phyloP scores from a whole-genome alignment of 2,888 invertebrate species.

The Dryococelus australis region DNA sequence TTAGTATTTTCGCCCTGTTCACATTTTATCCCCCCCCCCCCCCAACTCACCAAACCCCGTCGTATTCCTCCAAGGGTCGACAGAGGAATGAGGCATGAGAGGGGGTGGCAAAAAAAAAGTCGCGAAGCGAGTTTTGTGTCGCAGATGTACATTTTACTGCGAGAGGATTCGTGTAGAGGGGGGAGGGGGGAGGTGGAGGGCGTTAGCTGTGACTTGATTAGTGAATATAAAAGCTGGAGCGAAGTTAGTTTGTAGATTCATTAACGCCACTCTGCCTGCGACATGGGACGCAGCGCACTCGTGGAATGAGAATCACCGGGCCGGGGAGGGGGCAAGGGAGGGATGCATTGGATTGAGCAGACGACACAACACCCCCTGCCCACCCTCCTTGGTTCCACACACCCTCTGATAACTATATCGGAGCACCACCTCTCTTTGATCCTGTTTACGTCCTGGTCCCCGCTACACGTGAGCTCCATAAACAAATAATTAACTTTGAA shows the following conservation, averaged over 20 bases:
- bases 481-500: slow-evolving; percentile 10
- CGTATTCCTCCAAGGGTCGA: background rate
- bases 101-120: background rate
- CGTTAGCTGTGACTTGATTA: slow-evolving; percentile 19
- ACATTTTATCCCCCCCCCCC: background rate
- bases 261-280: background rate
- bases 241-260: slow-evolving; percentile 29
- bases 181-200: background rate
- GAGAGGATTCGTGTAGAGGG: background rate
- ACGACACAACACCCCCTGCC: background rate
- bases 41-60: background rate
- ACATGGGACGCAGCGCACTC: background rate
- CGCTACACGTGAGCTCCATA: background rate
- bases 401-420: background rate
- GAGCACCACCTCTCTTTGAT: background rate
- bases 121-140: background rate
- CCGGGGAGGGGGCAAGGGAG: background rate
- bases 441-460: background rate
- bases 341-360: background rate
- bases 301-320: slow-evolving; percentile 13
- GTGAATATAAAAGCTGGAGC: slow-evolving; percentile 11
- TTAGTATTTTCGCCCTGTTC: background rate
- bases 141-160: background rate
- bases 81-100: background rate
- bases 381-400: background rate